A percentile compares a stretch with the other conserved stretches of the same genome.
These are phyloP conservation scores for Drosophila lacertosa DNA, from an alignment of 1,140 invertebrate species.

Conservation along the genomic window DNA sequence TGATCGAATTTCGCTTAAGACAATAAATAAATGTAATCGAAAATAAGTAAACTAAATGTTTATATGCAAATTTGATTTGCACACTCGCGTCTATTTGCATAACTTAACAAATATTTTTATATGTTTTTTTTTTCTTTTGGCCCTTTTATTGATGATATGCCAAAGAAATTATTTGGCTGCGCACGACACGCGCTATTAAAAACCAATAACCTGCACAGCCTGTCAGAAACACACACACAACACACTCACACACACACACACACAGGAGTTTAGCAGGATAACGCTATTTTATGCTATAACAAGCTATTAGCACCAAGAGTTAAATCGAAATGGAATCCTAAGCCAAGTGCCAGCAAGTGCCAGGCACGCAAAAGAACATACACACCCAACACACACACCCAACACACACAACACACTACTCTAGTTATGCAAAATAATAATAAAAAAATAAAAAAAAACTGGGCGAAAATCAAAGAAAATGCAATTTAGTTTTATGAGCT, in stretches of 20 bases:
- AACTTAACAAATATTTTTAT: conserved; percentile 27
- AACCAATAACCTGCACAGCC: conserved; percentile 64
- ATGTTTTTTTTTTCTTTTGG: conserved; percentile 6
- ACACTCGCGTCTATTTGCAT: background rate
- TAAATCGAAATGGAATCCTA: conserved; percentile 28
- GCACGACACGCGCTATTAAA: conserved; percentile 59
- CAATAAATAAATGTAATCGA: too few relatives aligned
- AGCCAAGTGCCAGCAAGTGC: conserved; percentile 59
- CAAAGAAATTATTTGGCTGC: conserved; percentile 12
- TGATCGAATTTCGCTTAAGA: too few relatives aligned
- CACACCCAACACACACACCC: background rate
- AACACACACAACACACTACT: conserved; percentile 3
- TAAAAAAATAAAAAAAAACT: conserved; percentile 24
- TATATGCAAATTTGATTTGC: background rate
- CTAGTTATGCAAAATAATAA: conserved; percentile 17
- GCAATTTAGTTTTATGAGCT: conserved; percentile 59
- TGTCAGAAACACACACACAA: conserved; percentile 53
- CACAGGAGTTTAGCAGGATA: conserved; percentile 29
- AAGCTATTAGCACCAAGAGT: conserved; percentile 37
- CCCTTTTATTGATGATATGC: conserved; percentile 38
- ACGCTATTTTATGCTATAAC: conserved; percentile 57
- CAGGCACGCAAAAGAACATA: conserved; percentile 59
- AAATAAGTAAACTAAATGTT: background rate
- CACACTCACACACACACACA: conserved; percentile 7
- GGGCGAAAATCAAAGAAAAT: conserved; percentile 57